Conservation (phyloP, 2,113 vertebrate species). For the Engraulis encrasicolus region DNA sequence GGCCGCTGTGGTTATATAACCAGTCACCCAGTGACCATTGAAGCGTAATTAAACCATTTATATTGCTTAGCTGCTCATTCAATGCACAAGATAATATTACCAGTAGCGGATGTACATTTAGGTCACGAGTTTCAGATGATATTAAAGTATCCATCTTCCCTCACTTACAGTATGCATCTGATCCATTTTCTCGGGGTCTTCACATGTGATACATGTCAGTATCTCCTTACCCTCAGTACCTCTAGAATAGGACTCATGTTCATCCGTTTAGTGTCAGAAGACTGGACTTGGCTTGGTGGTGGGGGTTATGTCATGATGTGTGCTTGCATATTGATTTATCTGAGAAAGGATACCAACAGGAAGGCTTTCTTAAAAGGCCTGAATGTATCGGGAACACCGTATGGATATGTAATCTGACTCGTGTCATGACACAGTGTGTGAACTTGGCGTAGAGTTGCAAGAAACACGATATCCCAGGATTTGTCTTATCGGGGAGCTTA, state of each 20-base stretch:
- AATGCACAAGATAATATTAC: neutral
- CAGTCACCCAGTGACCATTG: neutral
- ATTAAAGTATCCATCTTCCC: neutral
- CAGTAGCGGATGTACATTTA: neutral
- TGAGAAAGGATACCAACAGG: neutral
- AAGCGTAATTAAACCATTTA: neutral
- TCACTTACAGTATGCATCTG: neutral
- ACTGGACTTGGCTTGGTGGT: neutral
- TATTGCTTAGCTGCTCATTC: neutral
- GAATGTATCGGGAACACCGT: neutral
- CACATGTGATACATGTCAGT: neutral
- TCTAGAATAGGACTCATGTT: neutral
- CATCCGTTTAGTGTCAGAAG: neutral
- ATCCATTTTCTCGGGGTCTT: neutral
- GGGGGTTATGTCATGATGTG: neutral
- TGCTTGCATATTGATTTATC: neutral
- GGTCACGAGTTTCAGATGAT: neutral
- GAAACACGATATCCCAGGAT: neutral
- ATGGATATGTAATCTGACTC: neutral
- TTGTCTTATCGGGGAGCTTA: neutral
- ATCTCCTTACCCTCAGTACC: neutral
- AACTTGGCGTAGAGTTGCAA: neutral
- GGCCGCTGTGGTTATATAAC: neutral
- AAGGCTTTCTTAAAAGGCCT: neutral
- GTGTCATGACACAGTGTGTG: neutral